These are phyloP conservation scores for Parambassis ranga DNA, from an alignment of 2,797 vertebrate genomes.

Conservation along the genomic window DNA sequence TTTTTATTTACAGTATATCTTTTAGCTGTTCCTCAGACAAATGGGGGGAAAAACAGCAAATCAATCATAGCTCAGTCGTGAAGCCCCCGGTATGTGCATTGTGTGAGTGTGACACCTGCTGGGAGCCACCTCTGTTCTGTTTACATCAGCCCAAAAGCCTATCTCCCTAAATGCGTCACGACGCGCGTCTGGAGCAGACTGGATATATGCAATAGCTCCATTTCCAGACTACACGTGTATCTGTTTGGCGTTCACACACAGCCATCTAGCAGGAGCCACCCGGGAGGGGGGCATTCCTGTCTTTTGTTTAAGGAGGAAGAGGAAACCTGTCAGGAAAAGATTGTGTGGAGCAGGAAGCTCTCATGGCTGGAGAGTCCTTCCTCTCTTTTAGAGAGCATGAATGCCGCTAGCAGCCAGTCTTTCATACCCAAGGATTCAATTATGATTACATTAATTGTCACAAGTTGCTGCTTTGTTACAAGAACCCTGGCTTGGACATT, in stretches of 20 bases:
- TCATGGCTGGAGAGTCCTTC: constrained; percentile 89
- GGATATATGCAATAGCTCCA: constrained; percentile 40
- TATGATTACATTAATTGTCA: constrained; percentile 51
- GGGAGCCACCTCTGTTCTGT: constrained; percentile 62
- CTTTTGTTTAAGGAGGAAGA: constrained; percentile 94
- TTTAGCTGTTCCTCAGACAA: background rate
- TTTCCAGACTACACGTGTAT: constrained; percentile 69
- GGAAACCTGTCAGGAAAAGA: constrained; percentile 99
- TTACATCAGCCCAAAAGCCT: constrained; percentile 56
- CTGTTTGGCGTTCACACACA: constrained; percentile 66
- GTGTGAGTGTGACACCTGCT: constrained; percentile 76
- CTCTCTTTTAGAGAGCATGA: constrained; percentile 79
- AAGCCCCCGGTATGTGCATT: constrained; percentile 36
- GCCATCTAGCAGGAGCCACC: constrained; percentile 54
- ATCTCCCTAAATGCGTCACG: constrained; percentile 65
- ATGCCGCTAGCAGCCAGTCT: constrained; percentile 88
- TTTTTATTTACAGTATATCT: background rate
- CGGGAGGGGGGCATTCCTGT: constrained; percentile 73
- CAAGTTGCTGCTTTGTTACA: constrained; percentile 31
- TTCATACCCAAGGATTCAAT: constrained; percentile 59
- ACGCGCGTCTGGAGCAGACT: constrained; percentile 48
- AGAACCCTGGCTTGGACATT: constrained; percentile 10
- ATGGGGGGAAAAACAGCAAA: background rate
- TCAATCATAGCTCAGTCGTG: constrained; percentile 15
- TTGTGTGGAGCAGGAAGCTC: constrained; percentile 94